Conservation (phyloP, 2,888 invertebrate species). For the Ethmia dodecea region DNA sequence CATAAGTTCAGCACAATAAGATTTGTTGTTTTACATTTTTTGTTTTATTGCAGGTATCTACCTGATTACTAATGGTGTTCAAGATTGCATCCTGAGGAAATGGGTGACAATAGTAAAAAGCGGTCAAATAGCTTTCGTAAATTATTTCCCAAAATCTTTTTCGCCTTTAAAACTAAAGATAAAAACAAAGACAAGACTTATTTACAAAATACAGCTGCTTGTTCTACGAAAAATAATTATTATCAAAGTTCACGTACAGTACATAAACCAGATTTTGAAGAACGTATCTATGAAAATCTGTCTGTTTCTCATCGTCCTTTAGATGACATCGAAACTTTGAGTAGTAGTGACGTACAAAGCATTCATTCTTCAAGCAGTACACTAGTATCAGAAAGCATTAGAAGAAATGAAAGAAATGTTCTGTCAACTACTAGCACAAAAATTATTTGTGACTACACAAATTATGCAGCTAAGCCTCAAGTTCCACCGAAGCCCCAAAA, state of each 20-base stretch:
- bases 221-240: conserved; percentile 38
- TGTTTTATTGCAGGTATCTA: too few relatives aligned
- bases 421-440: conserved; percentile 13
- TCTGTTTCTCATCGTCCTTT: conserved; percentile 27
- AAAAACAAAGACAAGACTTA: conserved; percentile 37
- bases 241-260: conserved; percentile 49
- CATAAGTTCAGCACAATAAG: too few relatives aligned
- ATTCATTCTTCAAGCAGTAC: conserved; percentile 61
- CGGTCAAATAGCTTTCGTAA: conserved; percentile 56
- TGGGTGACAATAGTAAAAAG: conserved; percentile 55
- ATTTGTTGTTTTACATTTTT: too few relatives aligned
- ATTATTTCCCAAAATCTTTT: conserved; percentile 57
- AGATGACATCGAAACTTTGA: conserved; percentile 31
- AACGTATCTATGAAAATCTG: conserved; percentile 65
- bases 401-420: conserved; percentile 22
- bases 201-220: conserved; percentile 20
- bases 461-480: conserved; percentile 47
- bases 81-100: too few relatives aligned
- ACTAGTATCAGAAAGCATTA: conserved; percentile 54
- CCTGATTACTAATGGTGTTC: too few relatives aligned
- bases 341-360: conserved; percentile 35
- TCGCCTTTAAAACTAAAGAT: conserved; percentile 50
- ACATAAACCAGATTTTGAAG: conserved; percentile 31
- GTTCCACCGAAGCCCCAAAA: conserved; percentile 25
- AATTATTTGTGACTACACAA: conserved; percentile 25